Percentiles rank a stretch among this genome's conserved stretches.
phyloP scores from a whole-genome alignment of 2,113 vertebrate species.

The Thamnaconus septentrionalis region DNA sequence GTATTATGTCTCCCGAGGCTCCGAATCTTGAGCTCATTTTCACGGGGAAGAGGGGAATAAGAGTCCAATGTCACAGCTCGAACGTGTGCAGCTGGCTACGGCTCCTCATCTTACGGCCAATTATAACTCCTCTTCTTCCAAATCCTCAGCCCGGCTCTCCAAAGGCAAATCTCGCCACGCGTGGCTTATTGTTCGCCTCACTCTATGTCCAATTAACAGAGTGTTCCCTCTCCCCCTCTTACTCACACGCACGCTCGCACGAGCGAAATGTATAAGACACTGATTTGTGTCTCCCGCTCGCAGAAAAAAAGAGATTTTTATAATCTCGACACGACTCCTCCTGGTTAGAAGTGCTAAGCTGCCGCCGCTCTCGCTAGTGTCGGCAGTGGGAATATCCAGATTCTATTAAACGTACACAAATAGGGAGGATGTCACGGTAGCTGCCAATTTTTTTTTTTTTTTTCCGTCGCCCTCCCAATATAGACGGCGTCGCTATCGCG shows the following conservation, averaged over 20 bases:
- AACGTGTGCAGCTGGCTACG: conserved; percentile 64
- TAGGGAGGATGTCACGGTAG: too few relatives aligned
- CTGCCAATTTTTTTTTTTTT: too few relatives aligned
- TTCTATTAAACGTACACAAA: conserved; percentile 7
- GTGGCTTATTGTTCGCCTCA: conserved; percentile 66
- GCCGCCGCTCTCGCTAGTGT: not conserved
- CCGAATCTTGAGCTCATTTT: conserved; percentile 78
- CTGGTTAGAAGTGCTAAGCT: too few relatives aligned
- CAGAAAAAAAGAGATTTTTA: too few relatives aligned
- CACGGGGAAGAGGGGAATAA: conserved; percentile 67
- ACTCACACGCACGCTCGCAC: not conserved
- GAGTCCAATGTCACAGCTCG: conserved; percentile 71
- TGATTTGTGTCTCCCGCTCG: conserved; percentile 16
- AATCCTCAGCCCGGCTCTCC: conserved; percentile 64
- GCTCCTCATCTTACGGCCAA: conserved; percentile 73
- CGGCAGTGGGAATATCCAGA: conserved; percentile 26
- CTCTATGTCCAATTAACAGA: conserved; percentile 72
- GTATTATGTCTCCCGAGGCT: conserved; percentile 76
- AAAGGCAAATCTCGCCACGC: conserved; percentile 65
- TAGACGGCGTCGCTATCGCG: not conserved
- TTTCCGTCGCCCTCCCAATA: too few relatives aligned
- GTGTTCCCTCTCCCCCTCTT: conserved; percentile 49
- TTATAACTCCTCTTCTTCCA: conserved; percentile 70
- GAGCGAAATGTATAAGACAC: conserved; percentile 34
- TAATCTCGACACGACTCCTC: too few relatives aligned